Base-by-base conservation (phyloP, 2,888 invertebrate genomes). In the Fissipunctia ypsillon region DNA sequence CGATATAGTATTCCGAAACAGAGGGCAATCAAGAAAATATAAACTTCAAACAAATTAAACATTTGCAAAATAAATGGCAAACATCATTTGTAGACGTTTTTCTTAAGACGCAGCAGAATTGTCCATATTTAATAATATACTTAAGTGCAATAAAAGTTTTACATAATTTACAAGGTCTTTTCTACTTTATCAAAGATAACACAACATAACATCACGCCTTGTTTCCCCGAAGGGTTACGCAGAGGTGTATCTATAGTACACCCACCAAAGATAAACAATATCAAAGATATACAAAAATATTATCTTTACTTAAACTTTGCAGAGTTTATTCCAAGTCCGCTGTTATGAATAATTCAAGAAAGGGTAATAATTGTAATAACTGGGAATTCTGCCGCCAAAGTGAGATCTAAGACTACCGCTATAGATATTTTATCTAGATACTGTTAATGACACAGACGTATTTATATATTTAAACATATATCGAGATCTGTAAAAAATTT, bases 321-420 rank as follows among this genome's bases (percentile, higher is more conserved):
- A n/a, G 41, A 48, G 48, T 82, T 68, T 64, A 56, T 56, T 41
- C 31, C n/a, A 59, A 76, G 52, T 77, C 25, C 45, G 43, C 31
- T 28, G 41, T 5, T n/a, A 57, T 52, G 25, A 45, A 50, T 38
- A 31, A 22, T 25, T 50, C 14, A 45, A 64, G 22, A 63, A 52
- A 22, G 16, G 25, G 31, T 56, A n/a, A 67, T 35, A 56, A 22
- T 63, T 50, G 31, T 52, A 57, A 68, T 31, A 35, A 57, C 19
- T 50, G 45, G 38, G 22, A 60, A 38, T 22, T 74, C n/a, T 74
- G 48, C 35, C 31, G 14, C n/a, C 50, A 31, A 41, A 65, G n/a
- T 75, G 61, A 52, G 54, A 81, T 54, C 54, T 43, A 76, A 81
- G 25, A 16, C 77, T 78, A 78, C 67, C 31, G 50, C 77, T 78